Base-by-base conservation (phyloP, 2,797 vertebrate genomes). In the Tadarida brasiliensis region DNA sequence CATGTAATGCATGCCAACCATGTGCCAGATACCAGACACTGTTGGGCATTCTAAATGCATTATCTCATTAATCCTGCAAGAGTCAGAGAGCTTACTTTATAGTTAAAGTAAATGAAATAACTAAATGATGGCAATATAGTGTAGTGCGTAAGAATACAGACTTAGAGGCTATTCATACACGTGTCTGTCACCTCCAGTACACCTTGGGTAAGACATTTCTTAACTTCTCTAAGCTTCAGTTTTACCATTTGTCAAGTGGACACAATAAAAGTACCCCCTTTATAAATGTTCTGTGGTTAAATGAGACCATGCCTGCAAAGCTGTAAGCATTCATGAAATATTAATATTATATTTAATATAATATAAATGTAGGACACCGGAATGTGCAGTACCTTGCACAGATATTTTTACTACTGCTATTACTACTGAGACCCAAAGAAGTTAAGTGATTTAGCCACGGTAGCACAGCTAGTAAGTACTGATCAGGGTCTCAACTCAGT, bases 181-280 rank as follows among this genome's bases (percentile, higher is more conserved):
- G 54, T 70, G 63, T 76, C 26, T 82, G 49, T 39, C 51, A 70
- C 7, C 68, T 84, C 51, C 90, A 63, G 7, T 54, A 51, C 19
- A 65, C 9, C 20, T 90, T 51, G 24, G 47, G 8, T 30, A 90
- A 73, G 65, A 61, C 39, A 39, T 87, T 89, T 87, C 70, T 74
- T 76, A 77, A 86, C 26, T 35, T 68, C 44, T 59, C 63, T 84
- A 84, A 39, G 3, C 61, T 57, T 68, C 47, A 63, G 57, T 74
- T 70, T 89, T 90, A 71, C 44, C 35, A 70, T 71, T 92, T 90
- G 54, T 92, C 83, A 82, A 90, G 76, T 49, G 26, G 33, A 78
- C 26, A 86, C 56, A 82, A 65, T 57, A 39, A 87, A 65, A 82
- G 5, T 26, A 44, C 14, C 77, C 85, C n/a, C 47, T 10, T 71